Evolutionary conservation across 2,797 vertebrate species (phyloP), one percentile per base, ranked within the genome.

Genomic region (Malurus leucopterus): DNA sequence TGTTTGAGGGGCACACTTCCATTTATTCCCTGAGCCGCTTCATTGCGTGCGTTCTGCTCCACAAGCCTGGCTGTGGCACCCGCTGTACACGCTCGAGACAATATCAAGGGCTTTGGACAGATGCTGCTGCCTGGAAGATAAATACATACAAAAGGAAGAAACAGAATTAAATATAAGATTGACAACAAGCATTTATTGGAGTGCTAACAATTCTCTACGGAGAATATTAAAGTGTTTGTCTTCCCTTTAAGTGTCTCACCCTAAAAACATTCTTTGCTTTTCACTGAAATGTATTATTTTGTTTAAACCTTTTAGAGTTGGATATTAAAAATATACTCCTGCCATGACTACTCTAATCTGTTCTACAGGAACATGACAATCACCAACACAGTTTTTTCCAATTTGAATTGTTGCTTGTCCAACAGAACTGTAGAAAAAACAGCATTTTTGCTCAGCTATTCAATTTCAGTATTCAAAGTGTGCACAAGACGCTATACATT

Each of bases 11-110:
- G 93, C 84, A 94, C 92, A 85, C 93, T 97, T 96, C 97, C 97
- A 98, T 98, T 98, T 97, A 98, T 96, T 96, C 95, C 96, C 96
- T 97, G 97, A 96, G 96, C 95, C 4, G 88, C 95, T 82, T 96
- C 96, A 64, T 82, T 86, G 83, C 10, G 62, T 67, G 59, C 92
- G 74, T 91, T 95, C 93, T 94, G 90, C 94, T 96, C 92, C 63
- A 93, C 46, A 63, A 95, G 75, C 30, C 90, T 65, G 61, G 72
- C 32, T 63, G 93, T 85, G 90, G 84, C 96, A 90, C 90, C 81
- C 4, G 7, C 87, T 36, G 91, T 36, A 82, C 85, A 92, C 64
- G 86, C 69, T 79, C 88, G 71, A 36, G 93, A 40, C 44, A 93
- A 11, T 68, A 92, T 15, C n/a, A 94, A 57, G 63, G 95, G 55